Conservation (phyloP, 2,113 vertebrate genomes). For the Hystrix cristata region DNA sequence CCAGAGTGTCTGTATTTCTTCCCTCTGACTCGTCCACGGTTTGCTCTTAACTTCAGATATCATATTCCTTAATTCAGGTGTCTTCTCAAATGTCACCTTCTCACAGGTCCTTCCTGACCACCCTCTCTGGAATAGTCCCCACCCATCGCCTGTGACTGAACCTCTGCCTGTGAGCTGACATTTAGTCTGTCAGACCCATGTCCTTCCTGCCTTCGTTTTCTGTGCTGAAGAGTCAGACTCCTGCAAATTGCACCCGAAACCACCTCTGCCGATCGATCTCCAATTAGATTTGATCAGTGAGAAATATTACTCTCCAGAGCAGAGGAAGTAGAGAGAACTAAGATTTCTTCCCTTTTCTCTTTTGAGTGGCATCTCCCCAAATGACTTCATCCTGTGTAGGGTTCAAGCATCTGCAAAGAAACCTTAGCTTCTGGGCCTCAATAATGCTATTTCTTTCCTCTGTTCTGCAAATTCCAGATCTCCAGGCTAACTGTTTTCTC, state of each 20-base stretch:
- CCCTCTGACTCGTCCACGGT: background rate
- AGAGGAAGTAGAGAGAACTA: background rate
- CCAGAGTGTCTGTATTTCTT: background rate
- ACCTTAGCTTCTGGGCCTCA: background rate
- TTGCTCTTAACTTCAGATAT: background rate
- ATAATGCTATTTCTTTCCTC: background rate
- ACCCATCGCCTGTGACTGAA: background rate
- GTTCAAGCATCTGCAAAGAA: background rate
- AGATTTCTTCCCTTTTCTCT: background rate
- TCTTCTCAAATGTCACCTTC: background rate
- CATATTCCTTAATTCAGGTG: background rate
- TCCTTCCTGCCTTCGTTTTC: background rate
- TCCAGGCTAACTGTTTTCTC: background rate
- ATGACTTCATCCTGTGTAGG: background rate
- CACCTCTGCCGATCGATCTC: background rate
- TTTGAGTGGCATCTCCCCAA: background rate
- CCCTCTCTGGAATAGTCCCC: background rate
- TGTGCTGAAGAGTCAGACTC: background rate
- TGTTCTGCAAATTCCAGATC: background rate
- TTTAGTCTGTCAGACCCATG: background rate
- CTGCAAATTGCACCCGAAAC: background rate
- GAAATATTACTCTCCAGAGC: background rate
- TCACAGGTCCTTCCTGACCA: background rate
- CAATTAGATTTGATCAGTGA: slow-evolving; percentile 42
- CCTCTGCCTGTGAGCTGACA: background rate